A percentile compares a stretch with the other conserved stretches of the same genome.
These are phyloP conservation scores for Kradibia gibbosae DNA, from an alignment of 1,140 invertebrate genomes.

Conservation along the genomic window DNA sequence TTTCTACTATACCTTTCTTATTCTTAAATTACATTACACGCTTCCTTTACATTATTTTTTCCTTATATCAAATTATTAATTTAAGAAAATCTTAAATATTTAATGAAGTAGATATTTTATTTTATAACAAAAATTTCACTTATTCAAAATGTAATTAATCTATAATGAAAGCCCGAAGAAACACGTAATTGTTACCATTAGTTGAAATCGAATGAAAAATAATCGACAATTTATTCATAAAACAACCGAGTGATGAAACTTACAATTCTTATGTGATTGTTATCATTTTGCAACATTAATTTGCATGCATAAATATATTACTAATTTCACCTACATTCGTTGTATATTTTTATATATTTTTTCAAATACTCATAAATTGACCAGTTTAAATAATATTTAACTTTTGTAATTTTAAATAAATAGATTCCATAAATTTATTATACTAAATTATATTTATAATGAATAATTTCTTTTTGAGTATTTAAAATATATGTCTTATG, in stretches of 20 bases:
- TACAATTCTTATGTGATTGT: constrained; percentile 5
- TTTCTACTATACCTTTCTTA: too few species aligned
- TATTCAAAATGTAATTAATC: neutral
- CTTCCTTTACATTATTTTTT: neutral
- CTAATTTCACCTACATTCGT: neutral
- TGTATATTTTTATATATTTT: neutral
- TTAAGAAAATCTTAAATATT: neutral
- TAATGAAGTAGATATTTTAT: neutral
- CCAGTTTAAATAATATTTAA: neutral
- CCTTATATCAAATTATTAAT: neutral
- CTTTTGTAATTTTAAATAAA: neutral
- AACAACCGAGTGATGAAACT: constrained; percentile 7
- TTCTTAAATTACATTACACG: too few species aligned
- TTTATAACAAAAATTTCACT: neutral
- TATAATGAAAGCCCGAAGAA: too few species aligned
- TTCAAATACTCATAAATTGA: neutral
- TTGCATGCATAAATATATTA: constrained; percentile 14
- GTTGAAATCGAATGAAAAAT: neutral
- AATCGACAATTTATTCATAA: neutral
- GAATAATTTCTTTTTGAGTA: too few species aligned
- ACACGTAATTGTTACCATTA: too few species aligned
- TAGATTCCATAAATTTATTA: too few species aligned
- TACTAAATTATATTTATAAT: too few species aligned
- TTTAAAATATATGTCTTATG: too few species aligned
- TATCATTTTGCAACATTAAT: constrained; percentile 10